Evolutionary conservation across 2,888 invertebrate genomes (phyloP), one percentile per base, ranked within the genome.

Genomic region (Dugesia japonica): DNA sequence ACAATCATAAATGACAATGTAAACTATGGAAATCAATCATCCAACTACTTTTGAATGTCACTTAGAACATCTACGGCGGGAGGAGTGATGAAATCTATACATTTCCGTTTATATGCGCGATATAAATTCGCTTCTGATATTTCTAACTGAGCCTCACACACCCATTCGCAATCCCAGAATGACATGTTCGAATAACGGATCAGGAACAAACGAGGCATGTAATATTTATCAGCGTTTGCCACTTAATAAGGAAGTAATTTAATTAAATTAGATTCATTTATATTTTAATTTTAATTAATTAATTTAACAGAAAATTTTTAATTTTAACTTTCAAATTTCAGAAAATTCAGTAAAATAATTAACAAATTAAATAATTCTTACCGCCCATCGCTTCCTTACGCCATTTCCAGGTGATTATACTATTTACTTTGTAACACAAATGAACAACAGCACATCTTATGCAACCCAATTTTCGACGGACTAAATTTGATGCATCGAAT

Each of bases 81-180:
- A n/a, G 56, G 56, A 56, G 23, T 56, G 7, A 4, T 20, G 17
- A 20, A 56, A 56, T 56, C 23, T 20, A 56, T 4, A 23, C 9
- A 4, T 56, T 23, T 56, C 7, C 56, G 4, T n/a, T 56, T 56
- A 23, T 56, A 56, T 56, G 56, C n/a, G 1, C 56, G 4, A 56
- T 56, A 56, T n/a, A 56, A 20, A 56, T 56, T 56, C 20, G 23
- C 23, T 56, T 56, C 56, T 23, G 56, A 92, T 0, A 94, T 94
- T 81, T 95, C 94, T 84, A 95, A 85, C 88, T 94, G 87, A 75
- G 94, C 84, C 85, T 98, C 97, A 0, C 91, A 89, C 42, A 97
- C 90, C 97, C 97, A 98, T 80, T 90, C 89, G 83, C 95, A 97
- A 82, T 97, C 92, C 98, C 98, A 99, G 83, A 94, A 94, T 0